Evolutionary conservation across 2,888 invertebrate species (phyloP).

Genomic region (Noctua pronuba): DNA sequence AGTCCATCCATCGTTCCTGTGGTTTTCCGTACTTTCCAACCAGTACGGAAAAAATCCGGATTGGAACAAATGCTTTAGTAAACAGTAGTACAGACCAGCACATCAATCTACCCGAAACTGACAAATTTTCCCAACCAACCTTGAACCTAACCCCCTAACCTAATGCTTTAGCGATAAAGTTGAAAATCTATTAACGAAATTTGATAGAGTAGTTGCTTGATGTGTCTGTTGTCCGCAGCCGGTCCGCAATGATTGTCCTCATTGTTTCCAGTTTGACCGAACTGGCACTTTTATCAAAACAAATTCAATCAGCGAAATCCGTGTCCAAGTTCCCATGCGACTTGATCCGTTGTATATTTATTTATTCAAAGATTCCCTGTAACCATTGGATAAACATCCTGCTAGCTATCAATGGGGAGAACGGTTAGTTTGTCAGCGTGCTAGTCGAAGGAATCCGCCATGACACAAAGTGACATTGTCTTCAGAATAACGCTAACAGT

Average conservation of each 20-base stretch:
- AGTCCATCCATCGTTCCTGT: not conserved
- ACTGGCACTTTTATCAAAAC: not conserved
- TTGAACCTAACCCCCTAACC: no score
- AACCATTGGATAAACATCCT: constrained; percentile 53
- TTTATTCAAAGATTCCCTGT: constrained; percentile 43
- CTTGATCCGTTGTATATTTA: constrained; percentile 41
- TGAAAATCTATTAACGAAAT: no score
- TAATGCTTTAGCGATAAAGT: no score
- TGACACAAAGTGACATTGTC: constrained; percentile 32
- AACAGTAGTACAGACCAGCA: not conserved
- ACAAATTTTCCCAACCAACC: no score
- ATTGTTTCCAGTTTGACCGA: not conserved
- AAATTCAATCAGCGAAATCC: not conserved
- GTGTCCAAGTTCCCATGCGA: constrained; percentile 31
- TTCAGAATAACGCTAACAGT: not conserved
- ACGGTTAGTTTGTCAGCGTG: constrained; percentile 1
- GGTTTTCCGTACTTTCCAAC: not conserved
- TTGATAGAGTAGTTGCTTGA: no score
- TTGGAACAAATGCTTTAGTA: not conserved
- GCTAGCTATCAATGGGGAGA: constrained; percentile 22
- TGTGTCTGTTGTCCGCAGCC: not conserved
- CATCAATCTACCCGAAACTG: no score
- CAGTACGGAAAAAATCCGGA: not conserved
- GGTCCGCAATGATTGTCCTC: not conserved
- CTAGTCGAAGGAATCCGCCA: constrained; percentile 24